Percentiles rank a stretch among this genome's conserved stretches.
Evolutionary conservation across 2,113 vertebrate genomes (phyloP).

Genomic region (Isichthys henryi): DNA sequence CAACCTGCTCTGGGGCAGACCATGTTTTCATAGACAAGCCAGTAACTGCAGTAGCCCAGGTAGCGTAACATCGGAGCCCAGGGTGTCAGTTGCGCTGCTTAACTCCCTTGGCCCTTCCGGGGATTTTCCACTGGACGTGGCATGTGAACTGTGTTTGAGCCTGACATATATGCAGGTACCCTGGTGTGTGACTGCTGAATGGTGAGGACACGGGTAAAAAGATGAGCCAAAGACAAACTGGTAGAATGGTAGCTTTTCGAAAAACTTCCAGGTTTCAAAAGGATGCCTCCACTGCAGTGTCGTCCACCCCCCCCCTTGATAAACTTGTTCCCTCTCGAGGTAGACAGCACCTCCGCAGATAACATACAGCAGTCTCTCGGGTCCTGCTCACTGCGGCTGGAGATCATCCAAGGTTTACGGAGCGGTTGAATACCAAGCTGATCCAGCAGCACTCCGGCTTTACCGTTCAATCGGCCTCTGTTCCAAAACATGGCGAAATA

Average conservation of each 20-base stretch:
- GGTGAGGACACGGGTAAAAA: neutral
- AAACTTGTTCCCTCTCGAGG: neutral
- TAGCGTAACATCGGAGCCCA: slow-evolving; percentile 40
- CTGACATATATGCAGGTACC: neutral
- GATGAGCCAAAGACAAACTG: neutral
- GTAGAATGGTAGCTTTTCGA: neutral
- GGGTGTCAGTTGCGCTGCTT: neutral
- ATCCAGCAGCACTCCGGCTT: neutral
- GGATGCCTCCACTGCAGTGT: neutral
- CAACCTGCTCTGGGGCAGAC: slow-evolving; percentile 31
- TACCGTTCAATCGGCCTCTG: neutral
- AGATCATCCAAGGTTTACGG: neutral
- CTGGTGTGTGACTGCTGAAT: neutral
- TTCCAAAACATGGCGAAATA: slow-evolving; percentile 6
- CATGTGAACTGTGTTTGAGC: neutral
- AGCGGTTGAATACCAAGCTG: neutral
- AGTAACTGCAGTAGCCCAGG: slow-evolving; percentile 33
- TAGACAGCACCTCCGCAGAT: neutral
- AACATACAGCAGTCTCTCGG: neutral
- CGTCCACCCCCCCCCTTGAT: neutral
- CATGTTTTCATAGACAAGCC: slow-evolving; percentile 34
- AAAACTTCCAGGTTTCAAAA: neutral
- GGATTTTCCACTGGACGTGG: neutral
- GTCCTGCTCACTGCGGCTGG: neutral
- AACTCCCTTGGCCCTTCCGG: neutral